Base-by-base conservation (phyloP, 2,113 vertebrate genomes). In the Theristicus caerulescens region DNA sequence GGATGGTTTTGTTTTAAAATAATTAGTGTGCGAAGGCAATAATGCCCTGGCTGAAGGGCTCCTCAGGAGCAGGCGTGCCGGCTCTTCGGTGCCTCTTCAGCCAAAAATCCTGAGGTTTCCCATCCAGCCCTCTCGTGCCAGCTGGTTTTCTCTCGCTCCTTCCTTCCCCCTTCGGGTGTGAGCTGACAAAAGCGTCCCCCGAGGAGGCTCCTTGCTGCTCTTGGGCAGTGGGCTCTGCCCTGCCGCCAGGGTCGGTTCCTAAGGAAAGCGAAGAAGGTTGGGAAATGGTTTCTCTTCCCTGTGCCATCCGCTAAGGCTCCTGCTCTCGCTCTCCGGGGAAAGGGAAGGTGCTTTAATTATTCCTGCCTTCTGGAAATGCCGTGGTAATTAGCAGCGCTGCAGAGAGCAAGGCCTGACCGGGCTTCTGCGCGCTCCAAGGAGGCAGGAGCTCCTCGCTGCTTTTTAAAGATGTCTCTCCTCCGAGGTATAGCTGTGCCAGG, bases 291-390 rank as follows among this genome's bases (percentile, higher is more conserved):
- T 88, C 31, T 26, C 51, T 34, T 86, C 59, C 46, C 57, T 0
- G 0, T 8, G 13, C 58, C n/a, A 20, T 55, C 17, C 21, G 1
- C 85, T 21, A 7, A 16, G 61, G 85, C 85, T 73, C 42, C 64
- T 32, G 62, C 65, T 83, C 59, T 34, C 0, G 0, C 24, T 65
- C 79, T 80, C 64, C 2, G 11, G 80, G 62, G 88, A 19, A 19
- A 57, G 72, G 40, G 57, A 92, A 91, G 93, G 77, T 91, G 83
- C 73, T 86, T 93, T 91, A 92, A 94, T 95, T 95, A 94, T 96
- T 92, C 57, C 70, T 93, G 81, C 89, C 74, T 79, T 85, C 77
- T 94, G 94, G 90, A 94, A 93, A 76, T 1, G 12, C 94, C 1
- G 2, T 27, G 90, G 59, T 82, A 93, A 95, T 96, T 88, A 91